Evolutionary conservation across 2,113 vertebrate genomes (phyloP), one percentile per base, ranked within the genome.

Genomic region (Ammospiza caudacuta): DNA sequence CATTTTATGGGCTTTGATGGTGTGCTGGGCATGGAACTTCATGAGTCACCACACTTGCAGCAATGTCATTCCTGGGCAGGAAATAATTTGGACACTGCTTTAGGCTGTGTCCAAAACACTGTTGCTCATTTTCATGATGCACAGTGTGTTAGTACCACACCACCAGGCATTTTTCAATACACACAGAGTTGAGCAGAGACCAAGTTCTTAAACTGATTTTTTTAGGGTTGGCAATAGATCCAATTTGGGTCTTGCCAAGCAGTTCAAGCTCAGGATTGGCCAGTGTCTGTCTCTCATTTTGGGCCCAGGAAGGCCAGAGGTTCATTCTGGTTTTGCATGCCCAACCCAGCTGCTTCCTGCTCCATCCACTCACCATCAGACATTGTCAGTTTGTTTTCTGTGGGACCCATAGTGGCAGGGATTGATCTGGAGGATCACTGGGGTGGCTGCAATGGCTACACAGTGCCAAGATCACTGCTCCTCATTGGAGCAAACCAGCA

Each of bases 171-270:
- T 62, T 89, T 76, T 64, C 44, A 61, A 5, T n/a, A 27, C 21
- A 55, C 57, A 57, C 15, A 43, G 59, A 87, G 51, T 0, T 63
- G 16, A 82, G 39, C 21, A 61, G n/a, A 83, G 25, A 76, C n/a
- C 41, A 90, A 77, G 29, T 3, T 67, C 57, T 52, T 55, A 49
- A 74, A 84, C 4, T 39, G n/a, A 46, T 31, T 35, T 49, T 82
- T 61, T 88, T 31, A 33, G 27, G 27, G 6, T 6, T 89, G 47
- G 18, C 59, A 55, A 27, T 62, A 81, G 68, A 49, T n/a, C 15
- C 0, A 0, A 4, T 37, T 64, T 73, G 2, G 1, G 18, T 52
- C 61, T 82, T 87, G 23, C 19, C 35, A 47, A 74, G 29, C 9
- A 49, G 15, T 43, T 47, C 49, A 35, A 69, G 49, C n/a, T 22